Conservation (phyloP, 1,140 invertebrate species). For the Halotydeus destructor region DNA sequence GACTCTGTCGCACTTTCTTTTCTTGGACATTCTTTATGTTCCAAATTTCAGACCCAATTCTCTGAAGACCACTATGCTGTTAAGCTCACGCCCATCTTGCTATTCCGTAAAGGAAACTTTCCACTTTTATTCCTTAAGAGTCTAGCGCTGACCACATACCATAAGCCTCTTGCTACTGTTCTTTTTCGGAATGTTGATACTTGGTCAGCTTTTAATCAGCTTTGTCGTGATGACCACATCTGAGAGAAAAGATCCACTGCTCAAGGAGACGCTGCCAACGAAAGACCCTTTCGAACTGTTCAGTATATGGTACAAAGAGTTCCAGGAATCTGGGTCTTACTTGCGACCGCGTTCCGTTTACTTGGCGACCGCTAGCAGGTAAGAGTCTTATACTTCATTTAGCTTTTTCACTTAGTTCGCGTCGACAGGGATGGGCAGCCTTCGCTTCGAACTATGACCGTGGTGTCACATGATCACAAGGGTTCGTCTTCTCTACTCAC, state of each 20-base stretch:
- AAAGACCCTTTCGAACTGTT: conserved; percentile 65
- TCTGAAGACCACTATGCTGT: too few species aligned
- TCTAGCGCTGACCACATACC: too few species aligned
- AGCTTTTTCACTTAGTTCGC: not conserved
- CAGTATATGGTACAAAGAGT: conserved; percentile 59
- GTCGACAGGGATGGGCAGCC: conserved; percentile 25
- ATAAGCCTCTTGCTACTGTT: too few species aligned
- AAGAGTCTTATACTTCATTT: conserved; percentile 23
- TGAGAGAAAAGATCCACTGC: conserved; percentile 42
- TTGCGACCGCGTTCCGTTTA: conserved; percentile 72
- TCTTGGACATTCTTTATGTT: too few species aligned
- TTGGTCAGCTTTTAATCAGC: too few species aligned
- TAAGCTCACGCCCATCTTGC: too few species aligned
- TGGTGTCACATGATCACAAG: conserved; percentile 31
- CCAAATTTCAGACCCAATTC: too few species aligned
- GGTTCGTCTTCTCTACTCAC: conserved; percentile 30
- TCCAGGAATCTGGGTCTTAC: conserved; percentile 40
- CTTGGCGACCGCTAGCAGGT: conserved; percentile 61
- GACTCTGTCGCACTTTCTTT: too few species aligned
- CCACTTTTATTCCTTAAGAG: too few species aligned
- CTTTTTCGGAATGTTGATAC: too few species aligned
- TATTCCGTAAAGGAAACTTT: too few species aligned
- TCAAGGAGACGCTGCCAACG: conserved; percentile 44
- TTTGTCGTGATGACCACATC: too few species aligned
- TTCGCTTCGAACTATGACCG: conserved; percentile 28